Base-by-base conservation (phyloP, 2,797 vertebrate species). In the Phoeniculus purpureus region DNA sequence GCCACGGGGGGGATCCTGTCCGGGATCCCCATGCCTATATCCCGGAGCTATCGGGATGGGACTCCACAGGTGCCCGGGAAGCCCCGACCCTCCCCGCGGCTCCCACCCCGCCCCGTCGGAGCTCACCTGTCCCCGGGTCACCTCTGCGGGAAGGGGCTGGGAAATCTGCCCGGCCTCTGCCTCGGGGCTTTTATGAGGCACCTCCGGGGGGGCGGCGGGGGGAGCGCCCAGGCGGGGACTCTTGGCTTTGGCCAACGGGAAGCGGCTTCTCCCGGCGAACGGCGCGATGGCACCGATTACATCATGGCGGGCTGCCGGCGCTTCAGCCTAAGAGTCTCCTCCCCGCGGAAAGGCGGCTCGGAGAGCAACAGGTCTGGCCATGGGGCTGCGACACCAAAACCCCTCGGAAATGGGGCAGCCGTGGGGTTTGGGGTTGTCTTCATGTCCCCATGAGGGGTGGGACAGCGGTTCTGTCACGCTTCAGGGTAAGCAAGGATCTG, bases 241-340 rank as follows among this genome's bases (percentile, higher is more conserved):
- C 83, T 14, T 6, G 16, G 65, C 68, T 32, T 40, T 4, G 67
- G 89, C 97, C 97, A 97, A 97, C 97, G 91, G 74, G 75, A 78
- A 32, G 80, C 67, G 13, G 66, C 34, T 83, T 90, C 14, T 66
- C 56, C 87, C 51, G 37, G 93, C 89, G 75, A 86, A 80, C 74
- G 95, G 91, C 21, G 76, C 26, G 81, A 64, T 81, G 1, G 85
- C 81, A 72, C 96, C 51, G 94, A 97, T 98, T 97, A 98, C 97
- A 97, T 98, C 97, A 98, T 97, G 97, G 97, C 66, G 78, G 91
- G 92, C 86, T 52, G 96, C 83, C 92, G 91, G 89, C 26, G 59
- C 94, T 96, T 96, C 97, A 88, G 81, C 77, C 87, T 92, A 90
- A 94, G 51, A 97, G 97, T 78, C 97, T 94, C 81, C 92, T 86